Evolutionary conservation across 2,113 vertebrate genomes (phyloP).

Genomic region (Gracilinanus agilis): DNA sequence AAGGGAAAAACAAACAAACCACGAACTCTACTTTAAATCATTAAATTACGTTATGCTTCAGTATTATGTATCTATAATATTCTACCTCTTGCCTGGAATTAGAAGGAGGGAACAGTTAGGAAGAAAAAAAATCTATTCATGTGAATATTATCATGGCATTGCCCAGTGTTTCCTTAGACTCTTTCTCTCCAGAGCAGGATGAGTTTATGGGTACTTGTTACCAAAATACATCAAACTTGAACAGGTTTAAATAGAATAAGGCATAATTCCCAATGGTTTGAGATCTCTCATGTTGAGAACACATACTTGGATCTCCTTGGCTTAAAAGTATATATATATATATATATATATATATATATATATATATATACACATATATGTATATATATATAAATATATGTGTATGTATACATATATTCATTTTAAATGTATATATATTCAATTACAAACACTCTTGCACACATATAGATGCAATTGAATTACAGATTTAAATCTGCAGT

Average conservation of each 20-base stretch:
- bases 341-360: too few relatives aligned
- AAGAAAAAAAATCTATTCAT: not conserved
- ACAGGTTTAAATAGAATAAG: not conserved
- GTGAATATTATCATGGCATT: not conserved
- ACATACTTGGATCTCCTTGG: not conserved
- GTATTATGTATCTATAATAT: conserved; percentile 9
- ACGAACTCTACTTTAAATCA: not conserved
- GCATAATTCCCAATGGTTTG: not conserved
- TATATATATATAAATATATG: too few relatives aligned
- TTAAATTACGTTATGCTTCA: conserved; percentile 37
- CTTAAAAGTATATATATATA: not conserved
- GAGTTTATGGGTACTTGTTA: not conserved
- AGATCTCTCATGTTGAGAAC: not conserved
- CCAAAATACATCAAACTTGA: not conserved
- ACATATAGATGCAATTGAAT: not conserved
- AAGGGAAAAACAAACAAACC: not conserved
- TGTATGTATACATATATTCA: too few relatives aligned
- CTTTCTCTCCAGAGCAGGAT: not conserved
- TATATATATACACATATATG: too few relatives aligned
- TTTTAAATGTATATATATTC: too few relatives aligned
- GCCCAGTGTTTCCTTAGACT: not conserved
- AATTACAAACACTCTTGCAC: too few relatives aligned
- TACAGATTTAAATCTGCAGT: not conserved
- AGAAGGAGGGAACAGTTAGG: not conserved
- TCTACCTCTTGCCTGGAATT: not conserved